A percentile compares a stretch with the other conserved stretches of the same genome.
phyloP scores from a whole-genome alignment of 2,797 vertebrate species.

The Bradypus variegatus region DNA sequence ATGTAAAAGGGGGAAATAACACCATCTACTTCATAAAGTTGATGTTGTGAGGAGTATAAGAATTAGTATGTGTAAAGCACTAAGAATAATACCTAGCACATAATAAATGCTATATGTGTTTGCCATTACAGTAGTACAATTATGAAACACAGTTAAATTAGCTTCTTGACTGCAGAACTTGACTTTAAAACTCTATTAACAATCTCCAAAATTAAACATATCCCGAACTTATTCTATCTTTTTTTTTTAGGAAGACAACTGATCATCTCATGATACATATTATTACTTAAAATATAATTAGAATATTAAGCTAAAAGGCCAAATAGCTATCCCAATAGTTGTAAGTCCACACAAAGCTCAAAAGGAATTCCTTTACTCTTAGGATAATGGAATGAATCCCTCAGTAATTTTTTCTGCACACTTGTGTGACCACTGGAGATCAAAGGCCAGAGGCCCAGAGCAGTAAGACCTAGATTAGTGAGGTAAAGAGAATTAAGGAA shows the following conservation, averaged over 20 bases:
- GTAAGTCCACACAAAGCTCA: not conserved
- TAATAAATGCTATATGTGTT: not conserved
- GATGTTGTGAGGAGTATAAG: not conserved
- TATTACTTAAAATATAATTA: conserved; percentile 1
- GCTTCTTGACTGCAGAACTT: not conserved
- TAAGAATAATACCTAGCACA: not conserved
- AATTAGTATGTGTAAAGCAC: not conserved
- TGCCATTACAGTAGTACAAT: not conserved
- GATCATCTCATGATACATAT: not conserved
- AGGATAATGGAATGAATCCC: not conserved
- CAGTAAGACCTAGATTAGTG: not conserved
- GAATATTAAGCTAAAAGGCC: not conserved
- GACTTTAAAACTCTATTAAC: not conserved
- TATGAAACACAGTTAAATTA: conserved; percentile 6
- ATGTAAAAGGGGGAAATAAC: not conserved
- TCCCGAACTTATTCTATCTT: not conserved
- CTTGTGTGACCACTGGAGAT: not conserved
- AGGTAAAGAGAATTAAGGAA: not conserved
- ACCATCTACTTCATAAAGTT: not conserved
- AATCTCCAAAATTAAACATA: not conserved
- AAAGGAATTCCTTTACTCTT: not conserved
- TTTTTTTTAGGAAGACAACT: not conserved
- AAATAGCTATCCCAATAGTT: not conserved
- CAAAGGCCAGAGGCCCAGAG: not conserved
- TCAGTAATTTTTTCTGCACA: not conserved